phyloP scores from a whole-genome alignment of 2,113 vertebrate species.

The Beaufortia kweichowensis region DNA sequence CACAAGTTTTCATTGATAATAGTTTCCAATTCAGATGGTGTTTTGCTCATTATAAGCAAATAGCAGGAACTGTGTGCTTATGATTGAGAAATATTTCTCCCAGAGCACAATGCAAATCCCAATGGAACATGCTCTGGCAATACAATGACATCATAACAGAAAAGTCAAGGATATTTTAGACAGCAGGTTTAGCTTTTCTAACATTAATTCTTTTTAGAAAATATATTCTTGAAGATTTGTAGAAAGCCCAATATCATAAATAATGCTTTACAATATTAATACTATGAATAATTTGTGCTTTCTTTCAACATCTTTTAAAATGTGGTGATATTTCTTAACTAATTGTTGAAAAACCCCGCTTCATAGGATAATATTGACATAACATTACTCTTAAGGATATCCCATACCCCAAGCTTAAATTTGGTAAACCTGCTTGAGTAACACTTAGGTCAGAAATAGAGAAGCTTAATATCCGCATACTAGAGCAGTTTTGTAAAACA shows the following conservation, averaged over 20 bases:
- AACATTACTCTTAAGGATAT: background rate
- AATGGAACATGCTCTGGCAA: constrained; percentile 1
- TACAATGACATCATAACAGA: background rate
- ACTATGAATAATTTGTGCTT: too few species aligned
- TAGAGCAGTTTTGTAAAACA: too few species aligned
- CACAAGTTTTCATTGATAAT: background rate
- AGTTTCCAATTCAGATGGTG: constrained; percentile 5
- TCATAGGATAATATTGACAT: background rate
- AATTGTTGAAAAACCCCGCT: background rate
- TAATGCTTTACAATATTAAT: too few species aligned
- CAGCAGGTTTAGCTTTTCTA: too few species aligned
- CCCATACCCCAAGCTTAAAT: background rate
- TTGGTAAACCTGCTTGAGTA: background rate
- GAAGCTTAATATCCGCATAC: too few species aligned
- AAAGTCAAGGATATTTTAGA: too few species aligned
- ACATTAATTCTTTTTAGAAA: too few species aligned
- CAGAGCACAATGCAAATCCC: constrained; percentile 26
- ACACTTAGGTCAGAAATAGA: too few species aligned
- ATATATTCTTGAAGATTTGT: too few species aligned
- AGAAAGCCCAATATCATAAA: too few species aligned
- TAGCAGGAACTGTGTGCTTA: constrained; percentile 17
- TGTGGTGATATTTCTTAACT: background rate
- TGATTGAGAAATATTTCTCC: constrained; percentile 24
- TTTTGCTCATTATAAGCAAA: constrained; percentile 11
- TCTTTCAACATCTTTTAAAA: too few species aligned